Base-by-base conservation (phyloP, 2,797 vertebrate species). In the Tachyglossus aculeatus region DNA sequence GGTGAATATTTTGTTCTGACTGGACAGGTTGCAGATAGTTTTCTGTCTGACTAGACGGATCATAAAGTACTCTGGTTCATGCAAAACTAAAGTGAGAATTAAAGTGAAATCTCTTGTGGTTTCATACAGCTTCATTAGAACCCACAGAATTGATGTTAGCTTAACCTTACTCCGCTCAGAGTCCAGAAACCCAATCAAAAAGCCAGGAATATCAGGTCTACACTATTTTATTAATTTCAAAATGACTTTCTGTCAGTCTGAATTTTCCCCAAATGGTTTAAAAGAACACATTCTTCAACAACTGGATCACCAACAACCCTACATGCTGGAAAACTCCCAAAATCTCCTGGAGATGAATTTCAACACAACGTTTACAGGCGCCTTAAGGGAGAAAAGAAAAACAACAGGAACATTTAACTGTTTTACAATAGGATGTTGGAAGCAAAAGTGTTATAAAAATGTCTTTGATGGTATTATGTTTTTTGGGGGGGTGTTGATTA, bases 1-100 rank as follows among this genome's bases (percentile, higher is more conserved):
- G 25, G 45, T 77, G 44, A 69, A 45, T 60, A 19, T n/a, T 24
- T 22, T 66, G 22, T 57, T 63, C 7, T 2, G 33, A 36, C 47
- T 2, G 34, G 61, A 45, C 6, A 38, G 67, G 59, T 27, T 77
- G 56, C 41, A 58, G 75, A 39, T 44, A 64, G 34, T 16, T 61
- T 76, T 65, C 48, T 51, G 7, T 40, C 50, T 47, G 48, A 5
- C 3, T 10, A 40, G 50, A 63, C 32, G 6, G 50, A 40, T 59
- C 44, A 62, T 9, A 37, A 29, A 50, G 9, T 71, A 31, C 44
- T 73, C 18, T 29, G 5, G 48, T 65, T 53, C n/a, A 55, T 38
- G 24, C 6, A 54, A 33, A 44, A 15, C 45, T 5, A 21, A 57
- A 56, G 7, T 15, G 6, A 9, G 39, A 38, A 62, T 31, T 50